A percentile compares a stretch with the other conserved stretches of the same genome.
These are phyloP conservation scores for Proctacanthus coquilletti DNA, from an alignment of 1,140 invertebrate genomes.

Conservation along the genomic window DNA sequence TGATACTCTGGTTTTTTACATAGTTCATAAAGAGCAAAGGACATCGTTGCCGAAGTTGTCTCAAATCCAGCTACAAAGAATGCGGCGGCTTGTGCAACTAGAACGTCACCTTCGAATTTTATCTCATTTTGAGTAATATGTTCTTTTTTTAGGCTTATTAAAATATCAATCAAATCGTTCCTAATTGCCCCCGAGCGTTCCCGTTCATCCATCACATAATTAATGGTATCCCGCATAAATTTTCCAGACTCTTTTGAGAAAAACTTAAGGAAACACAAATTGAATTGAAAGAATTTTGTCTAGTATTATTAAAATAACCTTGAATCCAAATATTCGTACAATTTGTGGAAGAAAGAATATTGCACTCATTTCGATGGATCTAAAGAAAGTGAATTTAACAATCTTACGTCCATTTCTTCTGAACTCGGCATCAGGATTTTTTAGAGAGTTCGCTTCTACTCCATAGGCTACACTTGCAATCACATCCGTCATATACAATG, in stretches of 20 bases:
- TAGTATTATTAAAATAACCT: no score
- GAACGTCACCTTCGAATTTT: slow-evolving; percentile 28
- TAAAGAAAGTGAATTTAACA: slow-evolving; percentile 19
- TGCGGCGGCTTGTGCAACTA: slow-evolving; percentile 43
- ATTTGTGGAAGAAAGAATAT: slow-evolving; percentile 32
- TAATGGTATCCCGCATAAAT: slow-evolving; percentile 26
- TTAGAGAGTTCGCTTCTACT: slow-evolving; percentile 36
- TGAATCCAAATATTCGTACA: slow-evolving; percentile 11
- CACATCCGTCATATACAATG: slow-evolving; percentile 35
- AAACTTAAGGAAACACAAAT: neutral
- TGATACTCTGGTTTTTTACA: slow-evolving; percentile 31
- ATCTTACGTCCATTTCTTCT: slow-evolving; percentile 30
- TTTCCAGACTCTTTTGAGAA: slow-evolving; percentile 15
- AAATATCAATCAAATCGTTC: slow-evolving; percentile 32
- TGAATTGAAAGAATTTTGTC: no score
- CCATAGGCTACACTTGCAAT: slow-evolving; percentile 42
- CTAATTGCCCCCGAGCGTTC: slow-evolving; percentile 16
- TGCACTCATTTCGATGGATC: slow-evolving; percentile 18
- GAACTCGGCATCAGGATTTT: slow-evolving; percentile 32
- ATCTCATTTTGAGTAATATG: slow-evolving; percentile 19
- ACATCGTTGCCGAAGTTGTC: slow-evolving; percentile 31
- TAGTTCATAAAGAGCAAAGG: slow-evolving; percentile 35
- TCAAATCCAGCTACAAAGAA: slow-evolving; percentile 48
- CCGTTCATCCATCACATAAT: slow-evolving; percentile 22
- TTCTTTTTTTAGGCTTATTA: slow-evolving; percentile 27